These are phyloP conservation scores for Heptranchias perlo DNA, from an alignment of 2,113 vertebrate species.

Conservation along the genomic window DNA sequence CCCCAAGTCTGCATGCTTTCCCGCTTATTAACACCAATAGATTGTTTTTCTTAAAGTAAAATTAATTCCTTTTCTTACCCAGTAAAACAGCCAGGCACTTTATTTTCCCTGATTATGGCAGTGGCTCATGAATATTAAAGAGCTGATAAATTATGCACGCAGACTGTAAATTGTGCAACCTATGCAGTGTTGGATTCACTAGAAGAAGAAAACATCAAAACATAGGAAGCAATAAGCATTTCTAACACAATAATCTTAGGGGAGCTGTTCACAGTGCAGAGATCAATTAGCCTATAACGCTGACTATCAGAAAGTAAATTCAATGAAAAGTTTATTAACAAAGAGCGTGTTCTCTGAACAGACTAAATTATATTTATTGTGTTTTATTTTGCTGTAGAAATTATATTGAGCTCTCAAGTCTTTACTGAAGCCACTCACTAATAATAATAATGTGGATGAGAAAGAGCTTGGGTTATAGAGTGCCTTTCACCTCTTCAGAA, in stretches of 20 bases:
- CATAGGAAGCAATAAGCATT: neutral
- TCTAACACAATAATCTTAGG: neutral
- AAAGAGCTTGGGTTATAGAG: neutral
- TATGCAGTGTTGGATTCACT: neutral
- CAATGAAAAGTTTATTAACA: neutral
- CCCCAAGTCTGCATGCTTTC: neutral
- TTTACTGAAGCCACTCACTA: neutral
- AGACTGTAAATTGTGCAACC: neutral
- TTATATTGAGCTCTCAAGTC: neutral
- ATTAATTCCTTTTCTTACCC: neutral
- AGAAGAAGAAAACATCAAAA: neutral
- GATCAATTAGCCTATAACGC: neutral
- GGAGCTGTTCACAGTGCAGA: neutral
- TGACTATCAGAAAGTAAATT: conserved; percentile 16
- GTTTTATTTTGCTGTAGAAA: neutral
- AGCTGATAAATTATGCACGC: neutral
- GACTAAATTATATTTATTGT: neutral
- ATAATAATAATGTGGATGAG: neutral
- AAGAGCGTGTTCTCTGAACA: neutral
- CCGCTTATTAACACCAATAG: neutral
- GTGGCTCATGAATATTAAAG: conserved; percentile 1
- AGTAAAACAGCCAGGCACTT: neutral
- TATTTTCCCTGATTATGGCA: neutral
- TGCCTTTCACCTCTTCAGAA: neutral
- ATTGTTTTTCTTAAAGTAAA: neutral